phyloP scores from a whole-genome alignment of 2,888 invertebrate genomes.

The Dicyrtomina minuta region DNA sequence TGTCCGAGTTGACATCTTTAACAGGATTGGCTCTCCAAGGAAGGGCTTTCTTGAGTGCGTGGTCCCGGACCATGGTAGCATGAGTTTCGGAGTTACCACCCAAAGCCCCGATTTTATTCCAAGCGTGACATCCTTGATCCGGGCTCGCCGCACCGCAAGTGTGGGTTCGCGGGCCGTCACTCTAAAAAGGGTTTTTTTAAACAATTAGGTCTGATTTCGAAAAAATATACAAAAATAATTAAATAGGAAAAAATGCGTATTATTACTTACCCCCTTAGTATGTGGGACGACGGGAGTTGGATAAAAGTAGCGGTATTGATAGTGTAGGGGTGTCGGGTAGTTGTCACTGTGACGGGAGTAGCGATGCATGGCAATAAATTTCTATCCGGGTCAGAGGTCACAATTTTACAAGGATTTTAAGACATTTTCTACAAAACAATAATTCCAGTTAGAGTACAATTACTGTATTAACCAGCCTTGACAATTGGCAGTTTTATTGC shows the following conservation, averaged over 20 bases:
- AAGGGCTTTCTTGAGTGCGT: conserved; percentile 47
- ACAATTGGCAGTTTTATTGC: too few relatives aligned
- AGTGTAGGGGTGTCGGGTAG: conserved; percentile 48
- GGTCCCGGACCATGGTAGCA: conserved; percentile 40
- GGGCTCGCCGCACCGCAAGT: conserved; percentile 41
- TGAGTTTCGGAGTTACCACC: conserved; percentile 34
- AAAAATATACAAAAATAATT: background rate
- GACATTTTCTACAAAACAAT: too few relatives aligned
- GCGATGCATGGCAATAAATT: conserved; percentile 39
- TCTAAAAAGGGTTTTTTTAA: conserved; percentile 7
- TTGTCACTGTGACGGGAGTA: conserved; percentile 46
- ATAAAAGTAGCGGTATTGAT: conserved; percentile 51
- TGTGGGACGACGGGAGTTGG: conserved; percentile 49
- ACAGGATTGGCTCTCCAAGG: conserved; percentile 46
- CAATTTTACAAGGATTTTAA: too few relatives aligned
- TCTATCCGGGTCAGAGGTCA: too few relatives aligned
- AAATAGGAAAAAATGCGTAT: too few relatives aligned
- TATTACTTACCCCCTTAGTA: conserved; percentile 43
- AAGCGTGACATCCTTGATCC: conserved; percentile 44
- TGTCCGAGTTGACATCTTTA: conserved; percentile 41
- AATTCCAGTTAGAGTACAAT: too few relatives aligned
- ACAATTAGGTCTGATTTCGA: background rate
- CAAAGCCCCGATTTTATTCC: conserved; percentile 45
- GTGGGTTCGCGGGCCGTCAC: conserved; percentile 38
- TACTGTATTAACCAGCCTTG: too few relatives aligned